phyloP scores from a whole-genome alignment of 2,888 invertebrate species.

The Eremobia ochroleuca region DNA sequence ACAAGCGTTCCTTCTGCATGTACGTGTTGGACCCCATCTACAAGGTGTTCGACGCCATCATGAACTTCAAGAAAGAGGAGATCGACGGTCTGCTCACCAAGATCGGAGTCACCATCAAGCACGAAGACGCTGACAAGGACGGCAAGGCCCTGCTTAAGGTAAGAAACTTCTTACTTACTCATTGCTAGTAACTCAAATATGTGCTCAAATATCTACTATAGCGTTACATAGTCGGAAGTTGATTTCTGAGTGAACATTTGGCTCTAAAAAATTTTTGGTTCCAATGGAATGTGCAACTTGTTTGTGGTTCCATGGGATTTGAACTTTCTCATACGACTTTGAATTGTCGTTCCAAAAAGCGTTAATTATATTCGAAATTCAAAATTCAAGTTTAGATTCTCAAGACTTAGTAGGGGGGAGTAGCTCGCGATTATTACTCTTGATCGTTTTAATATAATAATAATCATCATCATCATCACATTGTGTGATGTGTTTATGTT shows the following conservation, averaged over 20 bases:
- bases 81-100: constrained; percentile 96
- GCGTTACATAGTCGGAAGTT: background rate
- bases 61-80: constrained; percentile 99
- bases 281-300: background rate
- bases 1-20: constrained; percentile 99
- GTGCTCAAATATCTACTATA: background rate
- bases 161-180: constrained; percentile 17
- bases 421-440: background rate
- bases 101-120: constrained; percentile 97
- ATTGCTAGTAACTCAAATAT: background rate
- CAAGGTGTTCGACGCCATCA: constrained; percentile 95
- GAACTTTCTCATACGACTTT: background rate
- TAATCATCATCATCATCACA: background rate
- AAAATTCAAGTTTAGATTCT: background rate
- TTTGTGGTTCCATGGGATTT: no score
- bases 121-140: constrained; percentile 99
- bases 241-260: no score
- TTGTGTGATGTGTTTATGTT: background rate
- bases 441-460: background rate
- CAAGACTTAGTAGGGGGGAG: background rate
- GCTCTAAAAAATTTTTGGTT: background rate
- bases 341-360: background rate
- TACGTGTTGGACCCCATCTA: constrained; percentile 99
- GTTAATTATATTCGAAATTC: background rate
- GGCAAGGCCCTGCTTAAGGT: constrained; percentile 98